Evolutionary conservation across 1,140 invertebrate species (phyloP).

Genomic region (Chymomyza costata): DNA sequence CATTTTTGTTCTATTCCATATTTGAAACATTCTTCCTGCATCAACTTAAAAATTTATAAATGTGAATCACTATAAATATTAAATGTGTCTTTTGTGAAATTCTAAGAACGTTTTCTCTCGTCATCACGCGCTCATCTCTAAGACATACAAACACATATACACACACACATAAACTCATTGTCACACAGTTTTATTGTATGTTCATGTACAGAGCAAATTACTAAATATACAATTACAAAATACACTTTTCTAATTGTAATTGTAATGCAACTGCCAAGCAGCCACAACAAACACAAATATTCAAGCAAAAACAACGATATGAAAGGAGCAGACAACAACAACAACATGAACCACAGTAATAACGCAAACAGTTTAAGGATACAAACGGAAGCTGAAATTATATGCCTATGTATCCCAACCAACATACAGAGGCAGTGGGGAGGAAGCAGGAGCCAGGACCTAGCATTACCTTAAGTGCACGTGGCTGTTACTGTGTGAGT

Average conservation of each 20-base stretch:
- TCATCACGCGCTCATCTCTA: too few relatives aligned
- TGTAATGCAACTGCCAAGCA: conserved; percentile 63
- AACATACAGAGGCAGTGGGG: conserved; percentile 21
- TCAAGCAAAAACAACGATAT: conserved; percentile 4
- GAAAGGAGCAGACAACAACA: conserved; percentile 11
- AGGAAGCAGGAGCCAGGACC: conserved; percentile 3
- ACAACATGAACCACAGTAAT: conserved; percentile 44
- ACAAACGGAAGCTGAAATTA: conserved; percentile 66
- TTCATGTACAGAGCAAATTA: conserved; percentile 52
- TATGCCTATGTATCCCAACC: conserved; percentile 53
- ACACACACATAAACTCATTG: too few relatives aligned
- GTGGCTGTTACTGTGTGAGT: neutral
- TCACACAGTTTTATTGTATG: too few relatives aligned
- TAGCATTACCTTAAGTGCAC: neutral
- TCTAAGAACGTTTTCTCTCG: too few relatives aligned
- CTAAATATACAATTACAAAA: conserved; percentile 68
- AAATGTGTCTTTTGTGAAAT: too few relatives aligned
- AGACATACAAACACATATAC: too few relatives aligned
- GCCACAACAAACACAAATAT: conserved; percentile 38
- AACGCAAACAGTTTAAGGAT: conserved; percentile 67
- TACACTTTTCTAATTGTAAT: conserved; percentile 70
- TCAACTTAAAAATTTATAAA: too few relatives aligned
- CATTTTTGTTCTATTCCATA: too few relatives aligned
- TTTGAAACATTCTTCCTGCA: too few relatives aligned
- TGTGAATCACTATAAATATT: too few relatives aligned